A percentile compares a stretch with the other conserved stretches of the same genome.
Evolutionary conservation across 2,113 vertebrate genomes (phyloP).

Genomic region (Pterophyllum scalare): DNA sequence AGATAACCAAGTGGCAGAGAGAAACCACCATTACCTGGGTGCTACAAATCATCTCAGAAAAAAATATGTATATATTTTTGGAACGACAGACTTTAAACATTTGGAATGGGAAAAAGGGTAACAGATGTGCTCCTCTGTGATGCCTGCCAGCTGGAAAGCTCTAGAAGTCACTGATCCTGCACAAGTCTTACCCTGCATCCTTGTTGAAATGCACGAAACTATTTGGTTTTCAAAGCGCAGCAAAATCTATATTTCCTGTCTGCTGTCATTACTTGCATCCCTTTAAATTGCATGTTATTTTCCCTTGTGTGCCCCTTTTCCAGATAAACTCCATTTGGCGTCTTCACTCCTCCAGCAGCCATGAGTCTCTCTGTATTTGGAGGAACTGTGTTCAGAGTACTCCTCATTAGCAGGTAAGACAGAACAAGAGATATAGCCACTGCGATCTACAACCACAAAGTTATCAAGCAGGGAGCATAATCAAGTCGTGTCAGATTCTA

Average conservation of each 20-base stretch:
- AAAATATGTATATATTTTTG: not conserved
- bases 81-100: not conserved
- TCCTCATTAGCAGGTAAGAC: conserved; percentile 82
- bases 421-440: conserved; percentile 21
- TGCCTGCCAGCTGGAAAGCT: conserved; percentile 23
- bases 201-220: not conserved
- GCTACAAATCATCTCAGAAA: conserved; percentile 1
- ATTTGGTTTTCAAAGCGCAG: not conserved
- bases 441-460: conserved; percentile 22
- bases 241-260: not conserved
- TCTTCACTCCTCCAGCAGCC: conserved; percentile 51
- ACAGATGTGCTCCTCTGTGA: conserved; percentile 29
- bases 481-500: conserved; percentile 31
- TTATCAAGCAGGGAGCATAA: conserved; percentile 19
- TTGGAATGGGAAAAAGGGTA: conserved; percentile 20
- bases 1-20: conserved; percentile 4
- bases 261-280: not conserved
- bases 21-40: conserved; percentile 8
- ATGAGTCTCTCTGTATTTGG: conserved; percentile 70
- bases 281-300: conserved; percentile 13
- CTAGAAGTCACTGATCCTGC: not conserved
- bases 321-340: conserved; percentile 73
- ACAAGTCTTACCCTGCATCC: not conserved
- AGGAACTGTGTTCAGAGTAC: conserved; percentile 66
- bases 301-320: conserved; percentile 45